A percentile compares a stretch with the other conserved stretches of the same genome.
phyloP scores from a whole-genome alignment of 2,113 vertebrate species.

The Dipodomys ordii region DNA sequence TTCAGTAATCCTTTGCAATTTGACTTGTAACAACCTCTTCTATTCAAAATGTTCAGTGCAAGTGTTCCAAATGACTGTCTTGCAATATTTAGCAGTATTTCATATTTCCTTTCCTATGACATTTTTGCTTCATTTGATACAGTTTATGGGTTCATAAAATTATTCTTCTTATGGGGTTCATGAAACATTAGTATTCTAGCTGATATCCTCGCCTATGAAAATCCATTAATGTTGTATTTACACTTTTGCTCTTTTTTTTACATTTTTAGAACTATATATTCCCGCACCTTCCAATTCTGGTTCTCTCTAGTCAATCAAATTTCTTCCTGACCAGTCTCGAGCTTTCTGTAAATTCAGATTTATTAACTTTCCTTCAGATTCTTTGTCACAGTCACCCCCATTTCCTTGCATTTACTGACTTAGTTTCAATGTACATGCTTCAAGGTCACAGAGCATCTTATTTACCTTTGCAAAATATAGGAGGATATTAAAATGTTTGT shows the following conservation, averaged over 20 bases:
- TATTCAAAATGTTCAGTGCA: background rate
- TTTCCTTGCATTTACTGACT: background rate
- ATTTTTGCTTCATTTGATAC: conserved; percentile 47
- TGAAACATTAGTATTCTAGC: background rate
- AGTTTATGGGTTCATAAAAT: background rate
- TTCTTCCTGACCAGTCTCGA: background rate
- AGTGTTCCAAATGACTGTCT: background rate
- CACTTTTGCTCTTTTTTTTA: background rate
- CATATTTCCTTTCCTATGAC: background rate
- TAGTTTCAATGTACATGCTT: background rate
- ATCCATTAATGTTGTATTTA: background rate
- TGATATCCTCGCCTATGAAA: background rate
- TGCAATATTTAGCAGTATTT: background rate
- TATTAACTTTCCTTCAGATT: background rate
- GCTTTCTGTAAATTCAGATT: conserved; percentile 5
- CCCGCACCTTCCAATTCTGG: background rate
- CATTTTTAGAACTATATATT: background rate
- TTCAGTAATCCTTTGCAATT: background rate
- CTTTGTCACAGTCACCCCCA: background rate
- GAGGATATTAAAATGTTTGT: conserved; percentile 24
- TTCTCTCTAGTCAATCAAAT: background rate
- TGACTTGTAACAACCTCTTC: background rate
- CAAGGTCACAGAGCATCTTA: background rate
- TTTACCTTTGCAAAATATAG: conserved; percentile 2
- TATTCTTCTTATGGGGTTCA: background rate